Conservation (phyloP, 2,113 vertebrate species). For the Synchiropus splendidus region DNA sequence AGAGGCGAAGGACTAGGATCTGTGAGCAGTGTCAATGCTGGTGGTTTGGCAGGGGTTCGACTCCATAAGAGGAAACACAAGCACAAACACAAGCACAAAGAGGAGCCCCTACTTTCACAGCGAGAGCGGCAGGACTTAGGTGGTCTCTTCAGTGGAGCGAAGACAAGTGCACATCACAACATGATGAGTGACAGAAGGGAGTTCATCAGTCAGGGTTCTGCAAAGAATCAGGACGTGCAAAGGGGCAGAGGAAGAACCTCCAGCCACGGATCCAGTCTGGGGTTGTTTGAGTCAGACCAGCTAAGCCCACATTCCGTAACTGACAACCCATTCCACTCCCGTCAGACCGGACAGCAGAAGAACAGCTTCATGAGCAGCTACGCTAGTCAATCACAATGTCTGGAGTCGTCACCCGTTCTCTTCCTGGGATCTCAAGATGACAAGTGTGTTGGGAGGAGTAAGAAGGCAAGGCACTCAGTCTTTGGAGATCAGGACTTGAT, state of each 20-base stretch:
- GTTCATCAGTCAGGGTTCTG: constrained; percentile 71
- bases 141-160: constrained; percentile 84
- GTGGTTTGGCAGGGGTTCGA: constrained; percentile 74
- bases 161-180: constrained; percentile 75
- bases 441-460: constrained; percentile 67
- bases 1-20: constrained; percentile 62
- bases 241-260: constrained; percentile 75
- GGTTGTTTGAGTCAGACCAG: constrained; percentile 84
- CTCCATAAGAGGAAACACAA: constrained; percentile 98
- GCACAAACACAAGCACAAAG: constrained; percentile 98
- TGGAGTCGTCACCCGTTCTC: constrained; percentile 65
- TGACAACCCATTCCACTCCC: constrained; percentile 83
- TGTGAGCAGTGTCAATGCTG: constrained; percentile 67
- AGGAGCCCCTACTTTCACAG: constrained; percentile 77
- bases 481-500: constrained; percentile 89
- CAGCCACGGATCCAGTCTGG: constrained; percentile 69
- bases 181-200: constrained; percentile 74
- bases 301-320: constrained; percentile 79
- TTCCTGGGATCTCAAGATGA: constrained; percentile 78
- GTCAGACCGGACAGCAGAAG: constrained; percentile 76
- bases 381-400: constrained; percentile 73
- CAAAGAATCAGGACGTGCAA: constrained; percentile 74
- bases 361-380: constrained; percentile 80
- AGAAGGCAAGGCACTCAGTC: constrained; percentile 79
- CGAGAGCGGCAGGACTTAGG: constrained; percentile 81